phyloP scores from a whole-genome alignment of 2,888 invertebrate genomes.

The Apamea monoglypha region DNA sequence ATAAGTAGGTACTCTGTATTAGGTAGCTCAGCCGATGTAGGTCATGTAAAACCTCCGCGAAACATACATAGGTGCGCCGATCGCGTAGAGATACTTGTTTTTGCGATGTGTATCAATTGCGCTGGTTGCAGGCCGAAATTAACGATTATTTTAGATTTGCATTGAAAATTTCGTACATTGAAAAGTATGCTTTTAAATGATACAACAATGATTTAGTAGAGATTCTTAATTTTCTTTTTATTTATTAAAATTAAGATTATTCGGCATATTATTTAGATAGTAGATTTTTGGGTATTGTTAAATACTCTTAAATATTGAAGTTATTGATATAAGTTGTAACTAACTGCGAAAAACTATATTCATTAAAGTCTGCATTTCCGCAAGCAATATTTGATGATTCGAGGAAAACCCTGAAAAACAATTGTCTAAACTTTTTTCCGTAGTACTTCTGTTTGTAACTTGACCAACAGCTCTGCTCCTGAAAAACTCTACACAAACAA shows the following conservation, averaged over 20 bases:
- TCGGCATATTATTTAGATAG: not conserved
- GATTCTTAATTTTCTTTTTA: not conserved
- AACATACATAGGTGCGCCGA: conserved; percentile 26
- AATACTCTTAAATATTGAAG: not conserved
- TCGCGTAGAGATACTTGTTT: not conserved
- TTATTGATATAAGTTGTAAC: not conserved
- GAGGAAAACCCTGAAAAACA: not conserved
- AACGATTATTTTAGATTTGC: not conserved
- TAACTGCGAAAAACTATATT: not conserved
- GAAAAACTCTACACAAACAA: conserved; percentile 44
- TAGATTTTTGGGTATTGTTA: not conserved
- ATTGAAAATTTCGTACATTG: not conserved
- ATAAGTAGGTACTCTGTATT: conserved; percentile 21
- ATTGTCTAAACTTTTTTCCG: conserved; percentile 2
- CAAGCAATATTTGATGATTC: not conserved
- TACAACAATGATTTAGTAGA: not conserved
- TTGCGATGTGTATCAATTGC: not conserved
- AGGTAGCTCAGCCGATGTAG: conserved; percentile 39
- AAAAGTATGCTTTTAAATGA: not conserved
- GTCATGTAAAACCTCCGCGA: conserved; percentile 42
- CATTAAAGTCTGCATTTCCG: conserved; percentile 6
- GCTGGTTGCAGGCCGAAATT: not conserved
- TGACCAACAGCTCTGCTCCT: conserved; percentile 32
- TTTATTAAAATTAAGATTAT: no score
- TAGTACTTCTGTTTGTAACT: conserved; percentile 19